These are phyloP conservation scores for Druon quercuslanigerum DNA, from an alignment of 1,140 invertebrate genomes.

Conservation along the genomic window DNA sequence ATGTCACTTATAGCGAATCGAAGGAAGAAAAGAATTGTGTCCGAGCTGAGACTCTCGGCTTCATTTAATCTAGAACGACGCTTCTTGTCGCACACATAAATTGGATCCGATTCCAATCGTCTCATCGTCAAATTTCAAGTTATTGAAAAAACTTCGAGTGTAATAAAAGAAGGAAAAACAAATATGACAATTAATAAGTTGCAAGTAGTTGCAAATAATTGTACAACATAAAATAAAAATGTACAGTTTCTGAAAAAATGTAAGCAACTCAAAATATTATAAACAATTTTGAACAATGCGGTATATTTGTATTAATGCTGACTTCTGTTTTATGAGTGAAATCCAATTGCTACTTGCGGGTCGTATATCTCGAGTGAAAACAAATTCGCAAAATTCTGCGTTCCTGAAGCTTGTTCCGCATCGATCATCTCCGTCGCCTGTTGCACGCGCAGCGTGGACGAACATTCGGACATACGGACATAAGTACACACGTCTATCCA, in stretches of 20 bases:
- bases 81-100: conserved; percentile 16
- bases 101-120: conserved; percentile 27
- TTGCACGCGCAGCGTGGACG: conserved; percentile 59
- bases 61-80: conserved; percentile 41
- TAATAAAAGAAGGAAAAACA: background rate
- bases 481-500: conserved; percentile 63
- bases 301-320: too few species aligned
- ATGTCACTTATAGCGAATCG: conserved; percentile 31
- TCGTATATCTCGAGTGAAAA: conserved; percentile 47
- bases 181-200: background rate
- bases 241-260: too few species aligned
- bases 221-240: too few species aligned
- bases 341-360: background rate
- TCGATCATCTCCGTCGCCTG: conserved; percentile 72
- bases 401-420: conserved; percentile 62
- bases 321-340: background rate
- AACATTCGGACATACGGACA: conserved; percentile 50
- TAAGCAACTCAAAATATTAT: too few species aligned
- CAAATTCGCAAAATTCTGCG: conserved; percentile 64
- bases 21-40: conserved; percentile 57
- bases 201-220: too few species aligned
- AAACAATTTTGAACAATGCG: too few species aligned
- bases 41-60: conserved; percentile 53
- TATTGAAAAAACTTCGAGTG: conserved; percentile 21
- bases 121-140: conserved; percentile 17